These are phyloP conservation scores for Caenorhabditis panamensis DNA, from an alignment of 2,888 invertebrate species.

Conservation along the genomic window DNA sequence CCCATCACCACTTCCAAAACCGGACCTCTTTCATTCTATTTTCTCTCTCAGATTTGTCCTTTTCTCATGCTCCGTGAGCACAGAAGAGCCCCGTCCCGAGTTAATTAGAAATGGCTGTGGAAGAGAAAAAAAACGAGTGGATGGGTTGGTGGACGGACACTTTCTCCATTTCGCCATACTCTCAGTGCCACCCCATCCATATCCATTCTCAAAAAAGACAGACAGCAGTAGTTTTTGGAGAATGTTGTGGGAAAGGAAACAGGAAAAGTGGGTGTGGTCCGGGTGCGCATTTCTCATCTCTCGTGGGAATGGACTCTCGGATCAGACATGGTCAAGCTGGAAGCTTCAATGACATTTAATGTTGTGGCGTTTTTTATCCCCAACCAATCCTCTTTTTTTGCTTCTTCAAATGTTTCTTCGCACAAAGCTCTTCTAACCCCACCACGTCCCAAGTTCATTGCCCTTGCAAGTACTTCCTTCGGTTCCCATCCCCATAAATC, in stretches of 20 bases:
- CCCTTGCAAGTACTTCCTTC: slow-evolving; percentile 6
- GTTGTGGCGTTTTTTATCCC: background rate
- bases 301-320: background rate
- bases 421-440: background rate
- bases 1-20: slow-evolving; percentile 18
- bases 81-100: slow-evolving; percentile 21
- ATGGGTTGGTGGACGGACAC: background rate
- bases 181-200: background rate
- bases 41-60: slow-evolving; percentile 11
- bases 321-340: background rate
- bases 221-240: slow-evolving; percentile 6
- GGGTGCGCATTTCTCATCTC: background rate
- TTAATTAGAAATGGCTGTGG: slow-evolving; percentile 47
- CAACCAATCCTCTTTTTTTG: background rate
- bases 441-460: slow-evolving; percentile 1
- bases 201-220: background rate
- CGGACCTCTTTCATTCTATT: slow-evolving; percentile 4
- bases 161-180: background rate
- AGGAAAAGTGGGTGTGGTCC: background rate
- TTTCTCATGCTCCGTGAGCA: background rate
- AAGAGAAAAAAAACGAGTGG: background rate
- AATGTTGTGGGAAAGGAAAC: background rate
- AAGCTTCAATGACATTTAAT: background rate
- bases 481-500: slow-evolving; percentile 51
- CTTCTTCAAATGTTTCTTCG: background rate